Percentiles rank a stretch among this genome's conserved stretches.
phyloP scores from a whole-genome alignment of 2,888 invertebrate species.

The Orthonychiurus folsomi region DNA sequence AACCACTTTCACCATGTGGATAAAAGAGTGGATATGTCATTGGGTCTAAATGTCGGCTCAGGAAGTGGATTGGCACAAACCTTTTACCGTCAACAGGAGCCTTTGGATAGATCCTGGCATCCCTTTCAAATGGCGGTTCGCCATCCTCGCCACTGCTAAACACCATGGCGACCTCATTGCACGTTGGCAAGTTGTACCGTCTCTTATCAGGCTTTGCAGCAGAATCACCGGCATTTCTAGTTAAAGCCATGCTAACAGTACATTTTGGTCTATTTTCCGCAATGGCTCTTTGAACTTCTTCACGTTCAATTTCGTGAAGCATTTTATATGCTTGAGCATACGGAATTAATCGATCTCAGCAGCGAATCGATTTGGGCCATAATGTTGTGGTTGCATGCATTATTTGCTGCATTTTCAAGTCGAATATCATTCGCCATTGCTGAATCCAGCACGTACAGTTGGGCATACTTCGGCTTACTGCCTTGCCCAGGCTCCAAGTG shows the following conservation, averaged over 20 bases:
- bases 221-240: no score
- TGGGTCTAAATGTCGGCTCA: constrained; percentile 9
- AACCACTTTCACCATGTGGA: constrained; percentile 7
- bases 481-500: no score
- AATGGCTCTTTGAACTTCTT: constrained; percentile 6
- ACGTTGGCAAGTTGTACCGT: constrained; percentile 1
- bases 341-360: constrained; percentile 18
- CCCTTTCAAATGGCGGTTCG: constrained; percentile 10
- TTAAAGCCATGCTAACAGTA: background rate
- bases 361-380: no score
- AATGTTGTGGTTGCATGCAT: no score
- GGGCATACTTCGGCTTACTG: no score
- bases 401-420: no score
- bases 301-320: constrained; percentile 23
- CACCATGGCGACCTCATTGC: constrained; percentile 15
- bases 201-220: background rate
- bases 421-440: no score
- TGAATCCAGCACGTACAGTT: no score
- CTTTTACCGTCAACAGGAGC: background rate
- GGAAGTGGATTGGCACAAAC: background rate
- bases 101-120: constrained; percentile 3
- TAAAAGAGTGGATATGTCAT: constrained; percentile 15
- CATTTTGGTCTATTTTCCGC: constrained; percentile 2
- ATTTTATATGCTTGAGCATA: constrained; percentile 22
- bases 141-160: constrained; percentile 21